These are phyloP conservation scores for Conus ventricosus DNA, from an alignment of 1,140 invertebrate genomes.

Conservation along the genomic window DNA sequence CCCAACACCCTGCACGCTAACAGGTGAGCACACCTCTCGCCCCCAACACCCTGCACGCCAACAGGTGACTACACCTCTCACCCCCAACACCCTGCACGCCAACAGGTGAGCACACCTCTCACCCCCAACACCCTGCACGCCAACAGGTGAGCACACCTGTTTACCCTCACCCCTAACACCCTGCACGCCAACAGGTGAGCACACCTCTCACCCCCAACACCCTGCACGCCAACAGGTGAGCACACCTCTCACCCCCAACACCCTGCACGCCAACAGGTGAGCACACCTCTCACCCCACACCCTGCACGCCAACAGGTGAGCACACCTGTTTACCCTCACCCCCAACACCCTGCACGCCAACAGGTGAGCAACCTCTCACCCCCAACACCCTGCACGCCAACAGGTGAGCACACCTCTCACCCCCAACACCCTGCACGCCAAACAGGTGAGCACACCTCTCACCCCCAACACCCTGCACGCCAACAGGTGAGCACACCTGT, in stretches of 20 bases:
- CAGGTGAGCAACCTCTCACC: constrained; percentile 37
- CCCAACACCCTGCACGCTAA: constrained; percentile 59
- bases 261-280: constrained; percentile 47
- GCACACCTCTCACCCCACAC: background rate
- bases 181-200: constrained; percentile 45
- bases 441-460: constrained; percentile 17
- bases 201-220: constrained; percentile 56
- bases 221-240: constrained; percentile 45
- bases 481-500: too few species aligned
- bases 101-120: constrained; percentile 23
- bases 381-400: constrained; percentile 59
- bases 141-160: too few species aligned
- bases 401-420: constrained; percentile 37
- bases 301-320: too few species aligned
- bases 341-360: constrained; percentile 59
- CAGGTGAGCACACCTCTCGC: constrained; percentile 31
- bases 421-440: constrained; percentile 60
- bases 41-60: constrained; percentile 60
- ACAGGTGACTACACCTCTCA: constrained; percentile 27
- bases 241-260: constrained; percentile 55
- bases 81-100: constrained; percentile 61
- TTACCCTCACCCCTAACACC: constrained; percentile 63
- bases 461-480: too few species aligned
- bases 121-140: too few species aligned
- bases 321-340: constrained; percentile 62